Evolutionary conservation across 2,113 vertebrate species (phyloP).

Genomic region (Myodes glareolus): DNA sequence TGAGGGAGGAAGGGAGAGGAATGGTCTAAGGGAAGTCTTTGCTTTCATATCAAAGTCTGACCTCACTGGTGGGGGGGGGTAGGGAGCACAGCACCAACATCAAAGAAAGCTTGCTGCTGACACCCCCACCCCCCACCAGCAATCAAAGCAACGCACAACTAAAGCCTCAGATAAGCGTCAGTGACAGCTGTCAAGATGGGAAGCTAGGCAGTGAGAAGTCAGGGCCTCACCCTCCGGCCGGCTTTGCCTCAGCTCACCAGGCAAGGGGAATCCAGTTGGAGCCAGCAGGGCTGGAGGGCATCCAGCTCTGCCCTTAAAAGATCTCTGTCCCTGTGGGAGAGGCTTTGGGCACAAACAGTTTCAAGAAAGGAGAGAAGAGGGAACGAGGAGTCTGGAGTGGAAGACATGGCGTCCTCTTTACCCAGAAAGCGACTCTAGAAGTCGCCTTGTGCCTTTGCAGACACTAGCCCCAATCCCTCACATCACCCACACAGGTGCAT

Average conservation of each 20-base stretch:
- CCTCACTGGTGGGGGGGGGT: conserved; percentile 58
- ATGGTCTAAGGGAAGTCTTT: conserved; percentile 37
- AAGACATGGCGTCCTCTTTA: neutral
- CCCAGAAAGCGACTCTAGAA: neutral
- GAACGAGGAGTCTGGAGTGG: neutral
- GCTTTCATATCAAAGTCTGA: conserved; percentile 79
- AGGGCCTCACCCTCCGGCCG: neutral
- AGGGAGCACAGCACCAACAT: conserved; percentile 44
- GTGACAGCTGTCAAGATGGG: neutral
- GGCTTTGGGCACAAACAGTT: neutral
- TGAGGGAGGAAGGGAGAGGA: neutral
- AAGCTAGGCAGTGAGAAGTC: neutral
- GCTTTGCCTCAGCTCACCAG: neutral
- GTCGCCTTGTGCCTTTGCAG: neutral
- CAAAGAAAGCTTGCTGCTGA: conserved; percentile 65
- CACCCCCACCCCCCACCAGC: neutral
- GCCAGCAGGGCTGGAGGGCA: neutral
- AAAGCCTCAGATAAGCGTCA: neutral
- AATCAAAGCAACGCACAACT: conserved; percentile 21
- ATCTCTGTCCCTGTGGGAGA: neutral
- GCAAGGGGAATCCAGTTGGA: neutral
- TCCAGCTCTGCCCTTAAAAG: neutral
- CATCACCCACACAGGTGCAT: neutral
- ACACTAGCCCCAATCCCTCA: neutral
- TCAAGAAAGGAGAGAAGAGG: neutral